Conservation (phyloP, 2,888 invertebrate species). For the Zele albiditarsus region DNA sequence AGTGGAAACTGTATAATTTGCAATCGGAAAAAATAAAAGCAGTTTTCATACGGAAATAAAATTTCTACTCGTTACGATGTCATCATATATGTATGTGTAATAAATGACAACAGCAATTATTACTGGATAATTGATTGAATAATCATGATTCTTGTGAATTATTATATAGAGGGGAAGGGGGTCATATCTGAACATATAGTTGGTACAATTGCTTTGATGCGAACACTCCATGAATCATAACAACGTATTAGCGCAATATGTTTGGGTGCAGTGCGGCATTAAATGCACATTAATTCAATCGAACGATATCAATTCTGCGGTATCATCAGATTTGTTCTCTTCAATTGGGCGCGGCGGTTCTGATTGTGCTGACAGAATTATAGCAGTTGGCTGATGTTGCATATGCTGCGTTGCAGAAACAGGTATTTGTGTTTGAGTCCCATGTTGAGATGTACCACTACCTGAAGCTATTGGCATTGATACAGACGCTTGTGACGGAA, state of each 20-base stretch:
- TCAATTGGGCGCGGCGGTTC: conserved; percentile 56
- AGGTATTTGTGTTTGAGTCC: conserved; percentile 50
- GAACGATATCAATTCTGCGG: conserved; percentile 88
- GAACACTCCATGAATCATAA: conserved; percentile 8
- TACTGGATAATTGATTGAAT: conserved; percentile 11
- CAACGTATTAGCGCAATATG: not conserved
- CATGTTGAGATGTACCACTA: conserved; percentile 39
- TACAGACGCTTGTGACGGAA: conserved; percentile 41
- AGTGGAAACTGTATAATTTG: conserved; percentile 77
- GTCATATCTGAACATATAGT: not conserved
- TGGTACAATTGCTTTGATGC: not conserved
- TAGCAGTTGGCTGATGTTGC: conserved; percentile 51
- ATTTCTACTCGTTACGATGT: not conserved
- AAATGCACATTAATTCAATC: conserved; percentile 74
- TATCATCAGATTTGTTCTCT: conserved; percentile 74
- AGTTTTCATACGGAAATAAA: not conserved
- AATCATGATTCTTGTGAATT: conserved; percentile 28
- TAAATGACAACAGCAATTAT: conserved; percentile 4
- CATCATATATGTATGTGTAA: conserved; percentile 12
- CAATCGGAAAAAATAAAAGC: not conserved
- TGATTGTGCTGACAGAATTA: conserved; percentile 40
- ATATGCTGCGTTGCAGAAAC: conserved; percentile 52
- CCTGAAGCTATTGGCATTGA: conserved; percentile 49
- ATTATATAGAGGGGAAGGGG: conserved; percentile 21
- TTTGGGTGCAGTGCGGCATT: not conserved